Evolutionary conservation across 2,888 invertebrate genomes (phyloP), one percentile per base, ranked within the genome.

Genomic region (Pegoplata infirma): DNA sequence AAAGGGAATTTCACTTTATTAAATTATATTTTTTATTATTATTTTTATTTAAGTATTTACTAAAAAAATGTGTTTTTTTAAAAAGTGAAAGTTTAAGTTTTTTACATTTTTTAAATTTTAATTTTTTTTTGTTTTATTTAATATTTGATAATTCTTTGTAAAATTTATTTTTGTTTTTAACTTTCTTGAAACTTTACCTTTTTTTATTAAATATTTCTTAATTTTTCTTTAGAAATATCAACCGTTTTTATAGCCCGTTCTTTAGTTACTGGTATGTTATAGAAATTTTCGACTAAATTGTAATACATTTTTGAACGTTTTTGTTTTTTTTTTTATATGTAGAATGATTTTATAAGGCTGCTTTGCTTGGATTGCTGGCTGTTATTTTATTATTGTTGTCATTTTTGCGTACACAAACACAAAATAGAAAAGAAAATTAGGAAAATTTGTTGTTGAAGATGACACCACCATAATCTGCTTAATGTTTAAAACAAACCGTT

Each of bases 341-440:
- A n/a, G n/a, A n/a, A n/a, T n/a, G 44, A 14, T 51, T 28, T 56
- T 63, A 23, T 17, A 17, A 61, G 36, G 19, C 19, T 63, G 53
- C 40, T 56, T n/a, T n/a, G n/a, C n/a, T n/a, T n/a, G n/a, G n/a
- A 49, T 47, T 71, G 58, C 69, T 69, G 58, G n/a, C 23, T 58
- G 44, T 67, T 25, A 49, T 46, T n/a, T n/a, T 32, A 47, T 55
- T 73, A 19, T 77, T 77, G 63, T 72, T 72, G 59, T 64, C 19
- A 44, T 55, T 58, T 72, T 44, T 19, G 19, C 44, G 28, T 59
- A 46, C 25, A 59, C 25, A 59, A 53, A 23, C 28, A 69, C 25
- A 7, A 58, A 64, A 56, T 12, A 47, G 53, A 47, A 6, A 21
- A 53, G 25, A 16, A 59, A 59, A 16, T 1, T 3, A 19, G 46